Base-by-base conservation (phyloP, 1,140 invertebrate species). In the Acromyrmex charruanus region DNA sequence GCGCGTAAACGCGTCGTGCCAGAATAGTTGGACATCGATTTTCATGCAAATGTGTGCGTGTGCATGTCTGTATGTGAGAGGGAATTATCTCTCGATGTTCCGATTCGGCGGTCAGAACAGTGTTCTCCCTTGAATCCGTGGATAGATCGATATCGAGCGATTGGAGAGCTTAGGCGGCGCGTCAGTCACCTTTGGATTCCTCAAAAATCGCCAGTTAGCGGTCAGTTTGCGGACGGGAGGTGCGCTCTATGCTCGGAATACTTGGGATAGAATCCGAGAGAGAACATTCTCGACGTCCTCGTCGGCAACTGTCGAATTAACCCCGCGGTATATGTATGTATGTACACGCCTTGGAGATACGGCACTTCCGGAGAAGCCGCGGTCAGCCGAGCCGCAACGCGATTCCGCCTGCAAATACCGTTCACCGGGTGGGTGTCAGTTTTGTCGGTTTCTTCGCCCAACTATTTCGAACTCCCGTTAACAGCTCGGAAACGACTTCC, bases 271-370 rank as follows among this genome's bases (percentile, higher is more conserved):
- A 91, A 88, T 88, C 69, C 89, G 63, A 72, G 69, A 61, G 69
- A 84, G 79, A 84, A 91, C 89, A 90, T 90, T 91, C 90, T 90
- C 80, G 89, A 87, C 90, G 79, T 91, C 79, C 79, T 59, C 81
- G 87, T 81, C 84, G 71, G 87, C 80, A 90, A 77, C 87, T 88
- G 88, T 90, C 84, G 90, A 91, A 90, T 90, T 86, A 90, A 90
- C 77, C 77, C 51, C 80, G 49, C 18, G 49, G 68, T 58, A 35
- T 53, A 72, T 18, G 68, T 80, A 80, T 14, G 81, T 89, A 82
- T 87, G 87, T 86, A 81, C 85, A 79, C 74, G 65, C 59, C 51
- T 63, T 49, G 68, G 69, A 49, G 88, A 87, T 77, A 88, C 86
- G 75, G 74, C 68, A 69, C 66, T 88, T 88, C 69, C 35, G 68